Evolutionary conservation across 92 coral and sea anemone species (phyloP), one percentile per base, ranked within the genome.

Genomic region (Zoanthus sociatus): DNA sequence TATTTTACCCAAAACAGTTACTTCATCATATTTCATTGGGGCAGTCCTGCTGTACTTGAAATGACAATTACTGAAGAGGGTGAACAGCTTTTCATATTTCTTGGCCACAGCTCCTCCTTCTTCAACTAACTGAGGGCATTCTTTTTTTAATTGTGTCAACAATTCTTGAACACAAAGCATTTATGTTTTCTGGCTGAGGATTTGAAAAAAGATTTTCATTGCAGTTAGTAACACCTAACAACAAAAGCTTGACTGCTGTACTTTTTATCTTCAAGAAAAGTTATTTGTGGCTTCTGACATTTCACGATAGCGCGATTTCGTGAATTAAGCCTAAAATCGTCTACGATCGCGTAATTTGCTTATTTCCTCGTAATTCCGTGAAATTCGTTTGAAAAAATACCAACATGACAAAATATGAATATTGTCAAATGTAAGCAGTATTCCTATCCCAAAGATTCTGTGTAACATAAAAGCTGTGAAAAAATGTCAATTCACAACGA

Each of bases 11-110:
- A 75, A 18, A 75, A 75, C 78, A 75, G n/a, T 75, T 75, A 46
- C 51, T 75, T 75, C 61, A 51, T 50, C 78, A 48, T 75, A 60
- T 33, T 75, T 75, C 78, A 75, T 75, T 75, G 78, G 26, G 78
- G 10, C 61, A 75, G 13, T 75, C 60, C 78, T 53, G 51, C 17
- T 75, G 61, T 17, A 75, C 21, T 48, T 75, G 37, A 75, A 75
- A 53, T 44, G 61, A 45, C 77, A 72, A 14, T 13, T 10, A 44
- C 77, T 9, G 9, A 72, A 72, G 48, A 72, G 78, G 51, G 42
- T 75, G 78, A 75, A 75, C 78, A 75, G 7, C 33, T 75, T 12
- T 7, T 75, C 56, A 30, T 75, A 47, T 75, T 75, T 75, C 53
- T 75, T 75, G 14, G 78, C 78, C 32, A 75, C 78, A 75, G 60